Conservation (phyloP, 2,113 vertebrate species). For the Ailurus styani region DNA sequence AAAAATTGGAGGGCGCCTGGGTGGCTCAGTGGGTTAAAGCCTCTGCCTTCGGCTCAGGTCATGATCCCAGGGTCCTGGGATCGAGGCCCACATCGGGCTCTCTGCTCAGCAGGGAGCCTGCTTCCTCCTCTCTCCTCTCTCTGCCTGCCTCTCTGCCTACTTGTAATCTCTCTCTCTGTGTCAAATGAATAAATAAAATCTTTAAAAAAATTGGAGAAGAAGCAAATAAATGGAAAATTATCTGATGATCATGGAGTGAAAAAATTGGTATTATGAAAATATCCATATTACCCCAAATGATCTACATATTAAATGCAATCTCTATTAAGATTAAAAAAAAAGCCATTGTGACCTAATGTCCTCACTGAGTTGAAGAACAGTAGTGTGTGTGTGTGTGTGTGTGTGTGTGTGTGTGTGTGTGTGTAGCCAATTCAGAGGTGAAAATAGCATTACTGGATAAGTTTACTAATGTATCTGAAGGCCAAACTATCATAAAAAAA, state of each 20-base stretch:
- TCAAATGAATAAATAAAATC: no score
- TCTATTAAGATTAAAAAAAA: background rate
- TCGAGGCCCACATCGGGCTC: no score
- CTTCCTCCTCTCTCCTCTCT: no score
- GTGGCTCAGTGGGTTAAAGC: no score
- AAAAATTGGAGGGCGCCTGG: no score
- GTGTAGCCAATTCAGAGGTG: background rate
- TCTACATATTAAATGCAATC: background rate
- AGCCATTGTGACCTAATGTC: background rate
- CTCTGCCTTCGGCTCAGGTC: no score
- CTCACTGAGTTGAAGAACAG: background rate
- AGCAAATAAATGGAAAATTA: background rate
- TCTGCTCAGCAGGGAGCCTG: no score
- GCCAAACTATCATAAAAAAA: background rate
- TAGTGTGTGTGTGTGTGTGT: fast-evolving
- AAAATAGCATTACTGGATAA: background rate
- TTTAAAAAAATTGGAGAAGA: background rate
- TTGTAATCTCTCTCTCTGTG: no score
- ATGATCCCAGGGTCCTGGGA: no score
- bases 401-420: background rate
- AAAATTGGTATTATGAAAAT: background rate
- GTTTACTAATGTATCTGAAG: background rate
- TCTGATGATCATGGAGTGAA: background rate
- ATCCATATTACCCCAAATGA: background rate
- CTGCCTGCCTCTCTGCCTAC: no score